Evolutionary conservation across 53 echinoderm and acorn worm genomes (phyloP).

Genomic region (Patiria pectinifera): DNA sequence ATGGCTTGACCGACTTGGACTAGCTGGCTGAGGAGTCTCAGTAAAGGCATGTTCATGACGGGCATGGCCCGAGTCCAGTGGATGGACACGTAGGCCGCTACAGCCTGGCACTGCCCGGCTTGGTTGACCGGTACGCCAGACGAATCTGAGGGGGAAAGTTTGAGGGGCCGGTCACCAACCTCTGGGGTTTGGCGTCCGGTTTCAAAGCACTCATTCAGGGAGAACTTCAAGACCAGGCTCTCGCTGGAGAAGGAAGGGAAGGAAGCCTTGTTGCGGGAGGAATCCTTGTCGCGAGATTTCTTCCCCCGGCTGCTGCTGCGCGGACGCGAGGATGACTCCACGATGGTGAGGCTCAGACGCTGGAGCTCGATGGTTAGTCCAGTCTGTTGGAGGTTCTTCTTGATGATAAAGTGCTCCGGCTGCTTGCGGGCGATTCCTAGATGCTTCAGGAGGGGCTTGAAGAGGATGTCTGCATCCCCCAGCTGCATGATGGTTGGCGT

Average conservation of each 20-base stretch:
- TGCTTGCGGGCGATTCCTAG: constrained; percentile 74
- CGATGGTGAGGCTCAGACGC: constrained; percentile 76
- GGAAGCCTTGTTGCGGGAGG: constrained; percentile 38
- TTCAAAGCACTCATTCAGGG: constrained; percentile 71
- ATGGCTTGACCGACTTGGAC: constrained; percentile 61
- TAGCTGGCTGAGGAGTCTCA: constrained; percentile 89
- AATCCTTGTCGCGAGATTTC: constrained; percentile 68
- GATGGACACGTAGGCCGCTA: constrained; percentile 48
- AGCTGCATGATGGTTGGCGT: constrained; percentile 82
- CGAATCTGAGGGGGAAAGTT: constrained; percentile 50
- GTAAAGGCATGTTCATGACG: constrained; percentile 95
- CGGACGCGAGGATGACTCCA: constrained; percentile 73
- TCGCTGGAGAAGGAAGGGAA: constrained; percentile 90
- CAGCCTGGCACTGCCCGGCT: not conserved
- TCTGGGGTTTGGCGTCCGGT: constrained; percentile 40
- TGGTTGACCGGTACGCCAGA: constrained; percentile 26
- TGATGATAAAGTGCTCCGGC: constrained; percentile 63
- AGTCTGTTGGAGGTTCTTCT: constrained; percentile 57
- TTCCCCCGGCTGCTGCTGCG: constrained; percentile 38
- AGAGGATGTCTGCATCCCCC: constrained; percentile 92
- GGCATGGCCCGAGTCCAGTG: constrained; percentile 85
- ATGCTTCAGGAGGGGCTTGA: constrained; percentile 88
- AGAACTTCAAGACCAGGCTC: constrained; percentile 73
- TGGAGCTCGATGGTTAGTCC: constrained; percentile 41
- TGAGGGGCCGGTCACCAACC: constrained; percentile 16